Percentiles rank a stretch among this genome's conserved stretches.
These are phyloP conservation scores for Mustelus asterias DNA, from an alignment of 2,113 vertebrate species.

Conservation along the genomic window DNA sequence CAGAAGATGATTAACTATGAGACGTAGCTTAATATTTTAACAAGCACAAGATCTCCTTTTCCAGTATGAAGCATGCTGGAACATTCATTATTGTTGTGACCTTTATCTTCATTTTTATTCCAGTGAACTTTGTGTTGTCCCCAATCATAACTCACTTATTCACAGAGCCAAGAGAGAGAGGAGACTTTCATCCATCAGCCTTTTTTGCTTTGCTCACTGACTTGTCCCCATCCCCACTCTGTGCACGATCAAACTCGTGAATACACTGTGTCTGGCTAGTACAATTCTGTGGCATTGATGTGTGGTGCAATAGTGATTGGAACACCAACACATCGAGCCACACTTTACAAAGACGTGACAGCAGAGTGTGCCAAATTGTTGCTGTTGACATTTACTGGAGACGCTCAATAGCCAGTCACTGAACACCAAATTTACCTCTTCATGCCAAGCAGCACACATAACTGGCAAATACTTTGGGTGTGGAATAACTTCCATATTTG, in stretches of 20 bases:
- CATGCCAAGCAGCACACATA: background rate
- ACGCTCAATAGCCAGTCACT: background rate
- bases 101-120: background rate
- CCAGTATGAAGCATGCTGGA: background rate
- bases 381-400: background rate
- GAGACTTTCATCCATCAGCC: background rate
- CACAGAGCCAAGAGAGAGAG: background rate
- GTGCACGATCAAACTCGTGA: background rate
- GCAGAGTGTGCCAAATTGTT: background rate
- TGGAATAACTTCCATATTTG: background rate
- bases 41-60: background rate
- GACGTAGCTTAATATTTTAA: background rate
- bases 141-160: background rate
- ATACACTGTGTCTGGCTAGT: background rate
- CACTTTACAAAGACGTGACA: background rate
- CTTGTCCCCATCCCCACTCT: background rate
- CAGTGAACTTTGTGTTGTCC: background rate
- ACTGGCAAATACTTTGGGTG: background rate
- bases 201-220: background rate
- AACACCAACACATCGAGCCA: background rate
- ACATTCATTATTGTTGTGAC: background rate
- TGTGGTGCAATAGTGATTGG: background rate
- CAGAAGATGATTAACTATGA: background rate
- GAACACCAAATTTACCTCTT: background rate
- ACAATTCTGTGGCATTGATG: background rate